Evolutionary conservation across 2,113 vertebrate genomes (phyloP), one percentile per base, ranked within the genome.

Genomic region (Varanus komodoensis): DNA sequence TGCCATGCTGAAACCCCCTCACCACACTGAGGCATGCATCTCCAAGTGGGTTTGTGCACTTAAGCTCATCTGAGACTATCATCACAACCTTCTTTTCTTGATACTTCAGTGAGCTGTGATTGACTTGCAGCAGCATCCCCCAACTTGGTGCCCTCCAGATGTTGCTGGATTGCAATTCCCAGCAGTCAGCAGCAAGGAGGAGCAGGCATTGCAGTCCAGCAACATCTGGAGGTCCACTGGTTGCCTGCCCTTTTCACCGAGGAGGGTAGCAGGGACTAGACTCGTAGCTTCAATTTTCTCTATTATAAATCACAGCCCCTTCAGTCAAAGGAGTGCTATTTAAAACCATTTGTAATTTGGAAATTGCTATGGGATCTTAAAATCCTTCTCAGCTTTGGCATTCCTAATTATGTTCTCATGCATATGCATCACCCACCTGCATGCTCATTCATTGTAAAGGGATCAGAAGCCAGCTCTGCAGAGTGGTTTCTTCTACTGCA

Each of bases 341-440:
- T 95, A 94, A 94, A 94, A 93, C 94, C 94, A 96, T 89, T 95
- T 96, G 94, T 94, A 91, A 91, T 89, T 93, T 96, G 95, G 94
- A 96, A 97, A 97, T 97, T 97, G 96, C 94, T 89, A 93, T 21
- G 84, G 94, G 50, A 97, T 94, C 91, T 97, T 96, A 96, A 97
- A 96, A 96, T 94, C 95, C 94, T 96, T 97, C 97, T 94, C 96
- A 95, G 96, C 96, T 96, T 97, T 96, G 96, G 92, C 91, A 93
- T 95, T 97, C 94, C 95, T 97, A 97, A 97, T 98, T 97, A 97
- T 86, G 90, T 92, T 92, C 95, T 97, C 95, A 97, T 97, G 93
- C 96, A 96, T 97, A 97, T 97, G 96, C 95, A 97, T 95, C 91
- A 50, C 88, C 95, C 95, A 95, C 93, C 94, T 92, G 92, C 81